Base-by-base conservation (phyloP, 2,888 invertebrate species). In the Rhopalosiphum nymphaeae region DNA sequence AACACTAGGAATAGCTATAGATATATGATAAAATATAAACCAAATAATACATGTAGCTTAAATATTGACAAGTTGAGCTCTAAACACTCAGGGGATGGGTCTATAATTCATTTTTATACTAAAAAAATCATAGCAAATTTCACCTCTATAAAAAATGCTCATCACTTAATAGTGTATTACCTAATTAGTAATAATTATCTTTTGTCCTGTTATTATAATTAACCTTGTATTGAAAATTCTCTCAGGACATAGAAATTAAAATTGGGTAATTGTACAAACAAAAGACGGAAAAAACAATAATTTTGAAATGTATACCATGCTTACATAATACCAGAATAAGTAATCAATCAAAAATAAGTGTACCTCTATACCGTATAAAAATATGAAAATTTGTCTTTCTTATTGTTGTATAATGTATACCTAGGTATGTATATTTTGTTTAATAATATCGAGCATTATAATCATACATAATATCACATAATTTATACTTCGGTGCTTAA, bases 181-280 rank as follows among this genome's bases (percentile, higher is more conserved):
- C 36, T 78, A 78, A 78, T 78, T 21, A 42, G 21, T 78, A 78
- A 78, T 78, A 78, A 78, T 78, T 78, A 78, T 78, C 21, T 21
- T n/a, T 78, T 78, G 78, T 7, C 78, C 21, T 36, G 78, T 78
- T 9, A 36, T 78, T 78, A 78, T 36, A 36, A 42, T 78, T 78
- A 78, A 78, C 78, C 78, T 78, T 78, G 78, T 9, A 78, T 36
- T 78, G 78, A 78, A 78, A n/a, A n/a, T n/a, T n/a, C 36, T 78
- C 78, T 36, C 78, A 78, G 36, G 36, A 36, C 78, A 42, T 53
- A 21, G 36, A 78, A 36, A 78, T 36, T 78, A 36, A 78, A 78
- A 78, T 78, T 78, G 78, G 78, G 78, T 21, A 78, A 53, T 49
- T 36, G n/a, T 36, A 9, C 10, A 36, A 88, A 88, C 49, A 88